Evolutionary conservation across 2,888 invertebrate species (phyloP).

Genomic region (Glomeris marginata): DNA sequence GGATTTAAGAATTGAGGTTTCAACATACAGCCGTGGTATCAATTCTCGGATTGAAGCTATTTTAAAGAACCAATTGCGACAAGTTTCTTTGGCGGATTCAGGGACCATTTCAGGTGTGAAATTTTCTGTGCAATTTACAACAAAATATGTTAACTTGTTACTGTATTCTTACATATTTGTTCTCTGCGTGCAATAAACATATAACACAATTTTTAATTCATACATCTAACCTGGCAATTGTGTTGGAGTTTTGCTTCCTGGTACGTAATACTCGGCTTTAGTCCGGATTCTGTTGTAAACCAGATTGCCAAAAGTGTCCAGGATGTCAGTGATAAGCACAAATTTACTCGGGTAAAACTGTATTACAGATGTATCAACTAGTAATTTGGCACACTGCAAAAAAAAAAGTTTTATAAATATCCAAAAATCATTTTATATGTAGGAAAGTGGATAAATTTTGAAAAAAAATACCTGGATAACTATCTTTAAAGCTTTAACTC

Average conservation of each 20-base stretch:
- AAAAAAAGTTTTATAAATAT: too few species aligned
- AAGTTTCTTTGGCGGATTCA: conserved; percentile 88
- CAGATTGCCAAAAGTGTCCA: conserved; percentile 84
- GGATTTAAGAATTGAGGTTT: conserved; percentile 79
- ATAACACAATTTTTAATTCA: too few species aligned
- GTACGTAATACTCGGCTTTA: conserved; percentile 49
- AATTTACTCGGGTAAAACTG: conserved; percentile 98
- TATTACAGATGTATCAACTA: conserved; percentile 75
- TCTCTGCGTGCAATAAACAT: too few species aligned
- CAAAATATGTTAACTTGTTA: too few species aligned
- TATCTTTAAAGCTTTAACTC: conserved; percentile 90
- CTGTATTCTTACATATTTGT: too few species aligned
- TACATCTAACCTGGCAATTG: conserved; percentile 29
- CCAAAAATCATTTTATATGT: background rate
- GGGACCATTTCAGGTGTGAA: conserved; percentile 62
- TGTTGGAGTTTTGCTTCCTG: conserved; percentile 26
- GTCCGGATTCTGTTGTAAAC: conserved; percentile 68
- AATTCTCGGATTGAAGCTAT: conserved; percentile 93
- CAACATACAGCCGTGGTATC: conserved; percentile 82
- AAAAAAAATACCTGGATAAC: conserved; percentile 54
- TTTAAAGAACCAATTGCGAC: conserved; percentile 98
- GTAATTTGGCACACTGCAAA: conserved; percentile 70
- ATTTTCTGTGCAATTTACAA: conserved; percentile 38
- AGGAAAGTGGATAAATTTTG: background rate
- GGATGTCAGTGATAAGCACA: conserved; percentile 85